Conservation (phyloP, 2,113 vertebrate species). For the Chinchilla lanigera region DNA sequence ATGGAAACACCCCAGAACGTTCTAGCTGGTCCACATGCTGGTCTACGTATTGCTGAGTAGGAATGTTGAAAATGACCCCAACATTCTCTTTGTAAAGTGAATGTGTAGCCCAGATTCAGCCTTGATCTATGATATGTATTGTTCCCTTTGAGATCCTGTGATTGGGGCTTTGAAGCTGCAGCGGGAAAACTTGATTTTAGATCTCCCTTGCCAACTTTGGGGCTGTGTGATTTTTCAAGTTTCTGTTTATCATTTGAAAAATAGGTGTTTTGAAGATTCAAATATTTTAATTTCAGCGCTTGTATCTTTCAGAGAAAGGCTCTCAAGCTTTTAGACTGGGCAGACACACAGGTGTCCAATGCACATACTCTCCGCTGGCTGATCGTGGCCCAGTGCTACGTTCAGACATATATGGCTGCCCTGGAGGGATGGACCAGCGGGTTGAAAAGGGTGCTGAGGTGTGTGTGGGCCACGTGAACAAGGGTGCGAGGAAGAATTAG, state of each 20-base stretch:
- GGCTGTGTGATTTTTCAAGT: not conserved
- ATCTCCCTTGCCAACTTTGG: not conserved
- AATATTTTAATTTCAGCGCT: not conserved
- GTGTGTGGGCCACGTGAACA: not conserved
- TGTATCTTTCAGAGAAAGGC: not conserved
- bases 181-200: not conserved
- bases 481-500: not conserved
- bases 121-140: not conserved
- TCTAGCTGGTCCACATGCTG: not conserved
- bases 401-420: not conserved
- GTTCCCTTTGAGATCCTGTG: not conserved
- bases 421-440: not conserved
- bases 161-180: not conserved
- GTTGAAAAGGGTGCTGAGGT: not conserved
- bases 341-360: not conserved
- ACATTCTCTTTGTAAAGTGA: not conserved
- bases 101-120: not conserved
- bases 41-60: not conserved
- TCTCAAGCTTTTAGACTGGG: not conserved
- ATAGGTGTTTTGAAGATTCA: not conserved
- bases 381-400: not conserved
- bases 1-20: not conserved
- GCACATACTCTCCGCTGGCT: rapidly evolving
- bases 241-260: conserved; percentile 23
- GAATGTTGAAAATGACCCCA: not conserved